phyloP scores from a whole-genome alignment of 2,888 invertebrate species.

The Cosmorhoe ocellata region DNA sequence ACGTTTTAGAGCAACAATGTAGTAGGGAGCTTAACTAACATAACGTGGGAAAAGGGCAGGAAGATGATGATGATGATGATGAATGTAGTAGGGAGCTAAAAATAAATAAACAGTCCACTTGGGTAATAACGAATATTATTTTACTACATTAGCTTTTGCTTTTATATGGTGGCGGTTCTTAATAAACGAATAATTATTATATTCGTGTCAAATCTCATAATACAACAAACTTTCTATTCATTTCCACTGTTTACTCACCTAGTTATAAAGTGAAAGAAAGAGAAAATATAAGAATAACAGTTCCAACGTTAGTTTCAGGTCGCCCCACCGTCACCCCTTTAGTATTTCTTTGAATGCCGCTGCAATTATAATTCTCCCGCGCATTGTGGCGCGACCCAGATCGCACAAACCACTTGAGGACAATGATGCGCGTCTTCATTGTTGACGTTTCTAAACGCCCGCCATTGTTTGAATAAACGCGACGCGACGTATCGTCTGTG shows the following conservation, averaged over 20 bases:
- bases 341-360: conserved; percentile 32
- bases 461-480: conserved; percentile 42
- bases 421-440: conserved; percentile 40
- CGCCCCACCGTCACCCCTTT: conserved; percentile 19
- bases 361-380: conserved; percentile 38
- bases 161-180: no score
- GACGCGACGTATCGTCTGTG: conserved; percentile 21
- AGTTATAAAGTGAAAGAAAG: neutral
- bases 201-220: no score
- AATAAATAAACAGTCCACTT: no score
- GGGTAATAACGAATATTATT: no score
- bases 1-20: no score
- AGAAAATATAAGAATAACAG: conserved; percentile 13
- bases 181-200: no score
- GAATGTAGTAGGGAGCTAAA: no score
- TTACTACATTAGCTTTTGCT: no score
- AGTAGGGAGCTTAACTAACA: no score
- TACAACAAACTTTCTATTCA: no score
- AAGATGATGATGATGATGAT: no score
- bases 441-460: conserved; percentile 41
- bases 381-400: conserved; percentile 36
- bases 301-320: conserved; percentile 13
- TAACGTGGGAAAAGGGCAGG: no score
- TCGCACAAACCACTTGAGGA: conserved; percentile 31
- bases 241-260: neutral